Base-by-base conservation (phyloP, 2,888 invertebrate species). In the Eudemis profundana region DNA sequence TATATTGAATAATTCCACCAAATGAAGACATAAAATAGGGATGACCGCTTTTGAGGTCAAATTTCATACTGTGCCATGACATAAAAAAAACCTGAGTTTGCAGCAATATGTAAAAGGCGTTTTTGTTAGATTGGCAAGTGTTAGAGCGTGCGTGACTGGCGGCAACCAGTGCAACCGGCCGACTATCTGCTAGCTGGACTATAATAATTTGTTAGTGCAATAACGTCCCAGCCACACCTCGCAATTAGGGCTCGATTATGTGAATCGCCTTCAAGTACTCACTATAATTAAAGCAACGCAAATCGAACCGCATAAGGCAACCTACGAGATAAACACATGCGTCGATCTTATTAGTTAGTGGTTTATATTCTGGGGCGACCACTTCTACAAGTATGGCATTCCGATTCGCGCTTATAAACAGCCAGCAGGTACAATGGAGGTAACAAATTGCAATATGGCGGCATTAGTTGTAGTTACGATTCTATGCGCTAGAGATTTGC, bases 401-500 rank as follows among this genome's bases (percentile, higher is more conserved):
- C 38, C 42, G 44, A 60, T 54, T 63, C 44, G 64, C 56, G 67
- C 49, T 54, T 54, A 54, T 46, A 46, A 54, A 50, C 49, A 67
- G 62, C 54, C 19, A 62, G 61, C 64, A 61, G 64, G 68, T 68
- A 65, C 69, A 70, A 71, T 73, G 15, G 42, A 72, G 69, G 72
- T 70, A 74, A 72, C 72, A 72, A 75, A 74, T 74, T 67, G 70
- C 61, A 62, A 66, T 61, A 66, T 51, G 46, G 50, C 38, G 38
- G 51, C 63, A 53, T 68, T 59, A 73, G 70, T 71, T 69, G 72
- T 74, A 72, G 70, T 76, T 74, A 72, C 72, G 72, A 79, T 78
- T 75, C 76, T 77, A 76, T 73, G 76, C 77, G 73, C 70, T 72
- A 73, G 82, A 87, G 87, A 90, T 89, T 89, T 88, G 89, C 89